Conservation (phyloP, 2,797 vertebrate species). For the Urosaurus nigricauda region DNA sequence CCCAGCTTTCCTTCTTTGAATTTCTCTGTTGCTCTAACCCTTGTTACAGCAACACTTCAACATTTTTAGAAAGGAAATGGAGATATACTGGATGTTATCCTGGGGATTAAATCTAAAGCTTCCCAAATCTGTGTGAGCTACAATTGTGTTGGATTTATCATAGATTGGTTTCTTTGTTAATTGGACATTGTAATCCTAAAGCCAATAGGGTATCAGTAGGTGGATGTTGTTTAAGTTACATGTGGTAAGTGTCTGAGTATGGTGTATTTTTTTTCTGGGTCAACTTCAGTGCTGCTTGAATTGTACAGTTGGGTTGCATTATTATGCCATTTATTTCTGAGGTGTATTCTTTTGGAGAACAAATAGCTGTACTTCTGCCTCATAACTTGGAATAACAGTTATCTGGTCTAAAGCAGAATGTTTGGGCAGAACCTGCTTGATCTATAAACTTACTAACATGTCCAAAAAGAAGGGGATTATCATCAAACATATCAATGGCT, state of each 20-base stretch:
- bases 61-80: conserved; percentile 5
- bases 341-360: conserved; percentile 52
- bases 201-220: conserved; percentile 17
- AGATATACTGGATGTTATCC: background rate
- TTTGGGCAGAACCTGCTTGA: conserved; percentile 29
- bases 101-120: background rate
- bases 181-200: conserved; percentile 20
- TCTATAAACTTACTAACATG: conserved; percentile 58
- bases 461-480: conserved; percentile 71
- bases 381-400: conserved; percentile 55
- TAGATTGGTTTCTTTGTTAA: conserved; percentile 22
- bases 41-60: background rate
- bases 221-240: conserved; percentile 43
- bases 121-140: background rate
- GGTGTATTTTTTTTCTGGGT: background rate
- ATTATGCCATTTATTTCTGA: conserved; percentile 38
- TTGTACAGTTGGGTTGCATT: conserved; percentile 58
- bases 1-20: background rate
- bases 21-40: background rate
- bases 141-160: background rate
- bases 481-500: conserved; percentile 65
- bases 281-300: conserved; percentile 18
- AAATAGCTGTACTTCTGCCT: conserved; percentile 45
- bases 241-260: conserved; percentile 16
- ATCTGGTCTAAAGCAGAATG: conserved; percentile 48